These are phyloP conservation scores for Leptocoma aspasia DNA, from an alignment of 2,113 vertebrate genomes.

Conservation along the genomic window DNA sequence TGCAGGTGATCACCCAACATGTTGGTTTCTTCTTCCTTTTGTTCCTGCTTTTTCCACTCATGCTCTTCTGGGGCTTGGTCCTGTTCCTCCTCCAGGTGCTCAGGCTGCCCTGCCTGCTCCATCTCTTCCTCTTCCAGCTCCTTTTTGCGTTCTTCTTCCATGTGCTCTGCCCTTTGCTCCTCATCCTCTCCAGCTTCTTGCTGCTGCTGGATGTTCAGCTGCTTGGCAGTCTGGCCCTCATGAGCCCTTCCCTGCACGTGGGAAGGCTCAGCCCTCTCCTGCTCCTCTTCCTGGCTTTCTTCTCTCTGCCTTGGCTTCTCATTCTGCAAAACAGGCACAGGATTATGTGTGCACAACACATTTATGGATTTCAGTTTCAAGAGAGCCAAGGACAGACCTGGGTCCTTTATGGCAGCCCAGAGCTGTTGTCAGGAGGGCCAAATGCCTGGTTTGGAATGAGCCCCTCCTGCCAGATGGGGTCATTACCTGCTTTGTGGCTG, in stretches of 20 bases:
- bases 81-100: constrained; percentile 84
- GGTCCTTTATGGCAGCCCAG: background rate
- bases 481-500: background rate
- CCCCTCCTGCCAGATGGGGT: background rate
- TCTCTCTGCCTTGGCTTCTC: background rate
- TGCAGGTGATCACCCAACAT: constrained; percentile 60
- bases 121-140: constrained; percentile 86
- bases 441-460: background rate
- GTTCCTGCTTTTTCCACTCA: constrained; percentile 70
- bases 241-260: background rate
- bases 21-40: constrained; percentile 69
- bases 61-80: constrained; percentile 83
- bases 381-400: background rate
- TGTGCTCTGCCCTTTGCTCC: constrained; percentile 62
- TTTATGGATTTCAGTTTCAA: background rate
- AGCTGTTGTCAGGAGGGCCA: background rate
- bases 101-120: constrained; percentile 85
- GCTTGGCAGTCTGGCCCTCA: background rate
- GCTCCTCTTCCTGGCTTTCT: constrained; percentile 9
- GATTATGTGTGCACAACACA: background rate
- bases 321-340: background rate
- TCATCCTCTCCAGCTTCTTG: constrained; percentile 63
- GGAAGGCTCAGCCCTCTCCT: background rate
- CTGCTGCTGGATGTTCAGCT: constrained; percentile 48
- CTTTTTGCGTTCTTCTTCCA: constrained; percentile 77